Base-by-base conservation (phyloP, 2,797 vertebrate species). In the Erpetoichthys calabaricus region DNA sequence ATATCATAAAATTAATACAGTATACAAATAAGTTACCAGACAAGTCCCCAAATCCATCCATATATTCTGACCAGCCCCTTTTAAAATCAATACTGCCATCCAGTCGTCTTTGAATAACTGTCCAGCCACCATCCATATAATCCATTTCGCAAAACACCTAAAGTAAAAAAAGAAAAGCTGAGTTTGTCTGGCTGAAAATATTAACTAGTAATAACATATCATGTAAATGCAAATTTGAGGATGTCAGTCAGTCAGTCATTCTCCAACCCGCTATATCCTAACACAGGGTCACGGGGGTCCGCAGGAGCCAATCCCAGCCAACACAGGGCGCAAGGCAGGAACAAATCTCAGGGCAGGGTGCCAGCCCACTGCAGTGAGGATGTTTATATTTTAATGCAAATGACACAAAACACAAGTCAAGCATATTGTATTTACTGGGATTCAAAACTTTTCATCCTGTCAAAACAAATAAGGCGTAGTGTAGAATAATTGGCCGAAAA, bases 121-220 rank as follows among this genome's bases (percentile, higher is more conserved):
- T 93, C 91, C 92, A 94, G 49, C 91, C 91, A 3, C 91, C 91
- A 64, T 86, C 91, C 90, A 84, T 91, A 64, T 91, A 91, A 71
- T 94, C 91, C 92, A 95, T 95, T 72, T 94, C 92, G 77, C 92
- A 94, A 70, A 94, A 89, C 44, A 91, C 92, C 92, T 97, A 73
- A 62, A 76, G 68, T 0, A 55, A 51, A 59, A 1, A 60, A 8
- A 62, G 9, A n/a, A 55, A 4, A 59, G 25, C 25, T 53, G 52
- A 67, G 4, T 56, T 63, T 25, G 25, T 25, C 25, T 25, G 25
- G 25, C 3, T 62, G 47, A 3, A 47, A 66, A 66, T 60, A 59
- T 6, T 55, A 64, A 7, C 60, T 58, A 59, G 59, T 6, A 58
- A 45, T 56, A 45, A 60, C 62, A 60, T 67, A 52, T 46, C 65